These are phyloP conservation scores for Drosophila quinaria DNA, from an alignment of 2,888 invertebrate genomes.

Conservation along the genomic window DNA sequence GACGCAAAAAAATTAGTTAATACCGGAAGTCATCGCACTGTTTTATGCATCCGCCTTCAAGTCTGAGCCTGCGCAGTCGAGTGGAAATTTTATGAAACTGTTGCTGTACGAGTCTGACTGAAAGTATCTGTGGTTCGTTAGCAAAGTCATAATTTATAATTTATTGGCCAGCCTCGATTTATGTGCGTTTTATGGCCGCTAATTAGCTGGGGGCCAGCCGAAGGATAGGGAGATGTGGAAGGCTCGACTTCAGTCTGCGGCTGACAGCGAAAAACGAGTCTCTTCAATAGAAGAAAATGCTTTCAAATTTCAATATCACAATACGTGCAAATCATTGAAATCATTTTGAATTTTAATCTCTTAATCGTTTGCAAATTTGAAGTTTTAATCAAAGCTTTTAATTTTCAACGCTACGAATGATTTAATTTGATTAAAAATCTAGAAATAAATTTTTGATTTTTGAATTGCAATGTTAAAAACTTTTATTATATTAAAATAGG, in stretches of 20 bases:
- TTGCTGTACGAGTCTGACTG: constrained; percentile 48
- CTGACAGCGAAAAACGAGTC: constrained; percentile 54
- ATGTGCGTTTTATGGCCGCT: constrained; percentile 79
- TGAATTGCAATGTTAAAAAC: too few relatives aligned
- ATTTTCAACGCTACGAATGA: too few relatives aligned
- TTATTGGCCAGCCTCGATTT: constrained; percentile 71
- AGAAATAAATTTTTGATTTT: too few relatives aligned
- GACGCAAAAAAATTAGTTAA: constrained; percentile 74
- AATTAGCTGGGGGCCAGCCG: constrained; percentile 64
- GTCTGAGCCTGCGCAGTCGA: constrained; percentile 70
- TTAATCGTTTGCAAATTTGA: not conserved
- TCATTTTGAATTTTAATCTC: not conserved
- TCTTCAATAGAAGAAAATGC: not conserved
- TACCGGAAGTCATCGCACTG: constrained; percentile 82
- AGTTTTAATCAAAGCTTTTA: not conserved
- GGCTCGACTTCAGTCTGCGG: constrained; percentile 31
- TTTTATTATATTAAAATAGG: too few relatives aligned
- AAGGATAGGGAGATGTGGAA: constrained; percentile 13
- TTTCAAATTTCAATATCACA: not conserved
- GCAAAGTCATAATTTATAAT: constrained; percentile 75
- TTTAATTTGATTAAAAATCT: too few relatives aligned
- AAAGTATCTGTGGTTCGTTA: constrained; percentile 46
- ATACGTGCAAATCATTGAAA: not conserved
- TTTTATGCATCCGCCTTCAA: constrained; percentile 78
- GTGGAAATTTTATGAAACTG: constrained; percentile 74